Evolutionary conservation across 1,140 invertebrate species (phyloP).

Genomic region (roundworm (Caenorhabditis elegans)): DNA sequence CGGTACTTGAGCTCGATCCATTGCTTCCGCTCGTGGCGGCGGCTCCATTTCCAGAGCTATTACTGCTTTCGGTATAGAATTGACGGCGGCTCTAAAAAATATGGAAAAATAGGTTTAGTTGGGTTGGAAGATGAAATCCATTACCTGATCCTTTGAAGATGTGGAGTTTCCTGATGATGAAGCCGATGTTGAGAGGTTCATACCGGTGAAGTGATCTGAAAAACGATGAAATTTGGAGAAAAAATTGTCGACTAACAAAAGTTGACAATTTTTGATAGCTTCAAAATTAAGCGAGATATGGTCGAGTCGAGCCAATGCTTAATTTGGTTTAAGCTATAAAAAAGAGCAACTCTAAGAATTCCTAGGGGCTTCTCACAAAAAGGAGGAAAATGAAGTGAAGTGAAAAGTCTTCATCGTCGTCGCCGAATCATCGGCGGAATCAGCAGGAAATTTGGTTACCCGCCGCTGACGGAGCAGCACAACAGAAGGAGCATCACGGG

Average conservation of each 20-base stretch:
- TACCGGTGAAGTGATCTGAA: constrained; percentile 2
- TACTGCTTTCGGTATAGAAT: constrained; percentile 4
- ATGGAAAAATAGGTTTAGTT: neutral
- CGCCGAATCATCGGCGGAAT: constrained; percentile 9
- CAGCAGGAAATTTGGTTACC: constrained; percentile 31
- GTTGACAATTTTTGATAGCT: too few species aligned
- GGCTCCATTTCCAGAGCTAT: constrained; percentile 27
- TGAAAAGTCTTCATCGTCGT: neutral
- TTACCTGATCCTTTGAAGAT: constrained; percentile 3
- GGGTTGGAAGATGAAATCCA: neutral
- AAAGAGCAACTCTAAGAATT: neutral
- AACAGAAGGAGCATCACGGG: neutral
- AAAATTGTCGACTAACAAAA: too few species aligned
- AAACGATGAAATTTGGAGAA: neutral
- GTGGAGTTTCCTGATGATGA: neutral
- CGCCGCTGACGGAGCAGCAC: neutral
- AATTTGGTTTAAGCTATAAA: neutral
- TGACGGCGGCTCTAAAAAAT: neutral
- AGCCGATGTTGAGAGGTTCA: constrained; percentile 6
- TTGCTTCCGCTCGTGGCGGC: neutral
- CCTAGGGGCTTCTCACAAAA: too few species aligned
- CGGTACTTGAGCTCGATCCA: neutral
- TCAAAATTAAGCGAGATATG: too few species aligned
- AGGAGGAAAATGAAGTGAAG: neutral
- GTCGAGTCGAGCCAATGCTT: neutral